phyloP scores from a whole-genome alignment of 1,140 invertebrate genomes.

The Sitodiplosis mosellana region DNA sequence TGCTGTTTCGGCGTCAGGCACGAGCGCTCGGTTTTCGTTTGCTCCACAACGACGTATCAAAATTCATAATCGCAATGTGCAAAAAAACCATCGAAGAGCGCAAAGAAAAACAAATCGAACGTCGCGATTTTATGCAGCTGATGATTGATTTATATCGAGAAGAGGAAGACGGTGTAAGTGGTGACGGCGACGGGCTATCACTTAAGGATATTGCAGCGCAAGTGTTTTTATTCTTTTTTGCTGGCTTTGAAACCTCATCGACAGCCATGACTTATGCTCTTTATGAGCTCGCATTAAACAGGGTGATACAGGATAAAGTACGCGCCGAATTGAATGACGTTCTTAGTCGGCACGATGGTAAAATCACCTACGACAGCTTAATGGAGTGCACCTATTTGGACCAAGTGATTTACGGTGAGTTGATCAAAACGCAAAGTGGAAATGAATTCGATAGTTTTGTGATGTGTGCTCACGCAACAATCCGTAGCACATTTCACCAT shows the following conservation, averaged over 20 bases:
- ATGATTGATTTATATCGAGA: slow-evolving; percentile 35
- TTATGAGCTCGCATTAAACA: slow-evolving; percentile 30
- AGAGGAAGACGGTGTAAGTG: slow-evolving; percentile 10
- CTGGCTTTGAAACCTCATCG: slow-evolving; percentile 37
- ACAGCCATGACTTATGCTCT: slow-evolving; percentile 26
- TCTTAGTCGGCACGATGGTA: slow-evolving; percentile 15
- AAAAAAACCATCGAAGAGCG: slow-evolving; percentile 33
- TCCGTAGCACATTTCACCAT: not conserved
- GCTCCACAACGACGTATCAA: slow-evolving; percentile 19
- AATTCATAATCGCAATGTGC: slow-evolving; percentile 33
- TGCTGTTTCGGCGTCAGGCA: not conserved
- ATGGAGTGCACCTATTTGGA: slow-evolving; percentile 23
- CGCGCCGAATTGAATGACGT: slow-evolving; percentile 29
- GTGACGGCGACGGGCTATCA: slow-evolving; percentile 6
- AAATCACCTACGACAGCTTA: slow-evolving; percentile 28
- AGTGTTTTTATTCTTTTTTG: slow-evolving; percentile 28
- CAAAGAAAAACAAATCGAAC: slow-evolving; percentile 22
- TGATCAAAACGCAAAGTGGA: not conserved
- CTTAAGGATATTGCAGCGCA: slow-evolving; percentile 20
- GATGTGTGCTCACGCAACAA: not conserved
- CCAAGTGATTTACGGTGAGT: slow-evolving; percentile 23
- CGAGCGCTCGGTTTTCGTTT: slow-evolving; percentile 16
- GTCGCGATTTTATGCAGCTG: slow-evolving; percentile 39
- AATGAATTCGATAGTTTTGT: not conserved
- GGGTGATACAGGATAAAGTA: slow-evolving; percentile 29